Evolutionary conservation across 2,113 vertebrate species (phyloP).

Genomic region (Panthera tigris): DNA sequence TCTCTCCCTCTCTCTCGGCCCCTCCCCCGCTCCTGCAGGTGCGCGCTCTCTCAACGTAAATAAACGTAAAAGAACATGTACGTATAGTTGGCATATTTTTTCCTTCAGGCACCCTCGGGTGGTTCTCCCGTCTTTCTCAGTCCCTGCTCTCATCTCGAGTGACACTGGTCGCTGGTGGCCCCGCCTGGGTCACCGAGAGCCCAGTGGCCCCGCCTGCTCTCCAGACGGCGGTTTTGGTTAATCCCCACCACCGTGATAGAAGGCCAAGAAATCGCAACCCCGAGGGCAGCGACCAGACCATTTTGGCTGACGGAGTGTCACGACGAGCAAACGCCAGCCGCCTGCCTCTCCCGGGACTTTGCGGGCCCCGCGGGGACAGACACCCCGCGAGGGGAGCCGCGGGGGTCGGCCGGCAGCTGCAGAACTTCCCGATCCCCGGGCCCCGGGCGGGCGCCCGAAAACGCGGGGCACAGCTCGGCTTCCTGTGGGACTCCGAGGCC

Average conservation of each 20-base stretch:
- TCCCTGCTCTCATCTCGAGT: fast-evolving
- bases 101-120: background rate
- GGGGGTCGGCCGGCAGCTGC: background rate
- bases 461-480: background rate
- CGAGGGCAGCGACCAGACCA: background rate
- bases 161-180: background rate
- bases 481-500: background rate
- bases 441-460: background rate
- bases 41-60: no score
- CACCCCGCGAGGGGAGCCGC: background rate
- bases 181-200: background rate
- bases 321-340: background rate
- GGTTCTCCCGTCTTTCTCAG: background rate
- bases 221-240: background rate
- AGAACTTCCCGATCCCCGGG: background rate
- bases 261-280: background rate
- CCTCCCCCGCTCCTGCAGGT: no score
- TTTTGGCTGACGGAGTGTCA: background rate
- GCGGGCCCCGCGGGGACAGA: background rate
- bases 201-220: background rate
- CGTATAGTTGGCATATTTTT: no score
- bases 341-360: background rate
- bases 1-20: no score
- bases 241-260: background rate
- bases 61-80: background rate